Evolutionary conservation across 1,140 invertebrate genomes (phyloP).

Genomic region (Protaetia brevitarsis): DNA sequence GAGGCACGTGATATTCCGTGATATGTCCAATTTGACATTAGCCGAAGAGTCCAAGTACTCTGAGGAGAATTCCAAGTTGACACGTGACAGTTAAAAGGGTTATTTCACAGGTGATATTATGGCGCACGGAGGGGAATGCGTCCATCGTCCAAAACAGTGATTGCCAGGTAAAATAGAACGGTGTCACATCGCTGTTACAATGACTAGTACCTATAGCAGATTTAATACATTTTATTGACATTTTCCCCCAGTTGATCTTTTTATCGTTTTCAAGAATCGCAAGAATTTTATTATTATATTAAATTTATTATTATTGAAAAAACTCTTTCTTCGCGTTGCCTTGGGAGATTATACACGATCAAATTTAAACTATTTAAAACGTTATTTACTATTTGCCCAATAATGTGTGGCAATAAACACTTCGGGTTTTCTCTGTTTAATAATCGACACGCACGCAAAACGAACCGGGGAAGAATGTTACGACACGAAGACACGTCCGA

Average conservation of each 20-base stretch:
- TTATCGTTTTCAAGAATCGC: no score
- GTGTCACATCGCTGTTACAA: no score
- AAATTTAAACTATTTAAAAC: no score
- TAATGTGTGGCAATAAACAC: no score
- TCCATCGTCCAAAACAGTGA: no score
- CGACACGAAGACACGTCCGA: constrained; percentile 43
- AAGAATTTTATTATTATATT: no score
- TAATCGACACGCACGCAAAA: constrained; percentile 37
- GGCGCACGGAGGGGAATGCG: background rate
- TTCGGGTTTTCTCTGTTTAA: background rate
- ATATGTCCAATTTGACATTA: constrained; percentile 27
- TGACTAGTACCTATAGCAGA: no score
- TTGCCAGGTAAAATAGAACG: background rate
- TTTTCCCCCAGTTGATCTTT: background rate
- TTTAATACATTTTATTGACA: no score
- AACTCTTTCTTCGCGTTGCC: no score
- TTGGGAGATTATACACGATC: no score
- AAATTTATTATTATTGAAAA: no score
- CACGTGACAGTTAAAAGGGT: constrained; percentile 36
- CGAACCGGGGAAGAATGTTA: constrained; percentile 43
- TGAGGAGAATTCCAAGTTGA: constrained; percentile 32
- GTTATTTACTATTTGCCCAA: no score
- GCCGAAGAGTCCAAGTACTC: constrained; percentile 28
- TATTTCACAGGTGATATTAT: constrained; percentile 20
- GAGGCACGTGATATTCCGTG: constrained; percentile 24